Evolutionary conservation across 2,113 vertebrate species (phyloP).

Genomic region (Hippocampus guttulatus): DNA sequence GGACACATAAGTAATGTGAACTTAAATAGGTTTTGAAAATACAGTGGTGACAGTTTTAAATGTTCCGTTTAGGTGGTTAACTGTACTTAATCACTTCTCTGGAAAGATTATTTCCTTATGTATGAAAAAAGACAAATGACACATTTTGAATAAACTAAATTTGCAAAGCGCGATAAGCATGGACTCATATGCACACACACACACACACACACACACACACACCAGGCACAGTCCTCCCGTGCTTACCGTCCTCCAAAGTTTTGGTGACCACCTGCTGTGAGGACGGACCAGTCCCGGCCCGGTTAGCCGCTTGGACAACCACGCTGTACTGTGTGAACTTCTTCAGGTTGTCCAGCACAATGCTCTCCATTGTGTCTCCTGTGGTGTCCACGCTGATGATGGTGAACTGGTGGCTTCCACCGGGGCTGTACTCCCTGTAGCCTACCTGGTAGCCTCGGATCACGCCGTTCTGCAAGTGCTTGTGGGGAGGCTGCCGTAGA

Average conservation of each 20-base stretch:
- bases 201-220: too few species aligned
- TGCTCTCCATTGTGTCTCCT: slow-evolving; percentile 89
- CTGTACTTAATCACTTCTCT: neutral
- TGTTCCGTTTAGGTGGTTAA: neutral
- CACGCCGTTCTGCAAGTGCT: slow-evolving; percentile 92
- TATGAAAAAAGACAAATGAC: neutral
- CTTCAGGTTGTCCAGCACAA: slow-evolving; percentile 90
- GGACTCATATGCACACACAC: too few species aligned
- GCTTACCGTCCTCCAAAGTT: slow-evolving; percentile 91
- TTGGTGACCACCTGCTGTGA: slow-evolving; percentile 97
- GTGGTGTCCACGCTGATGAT: slow-evolving; percentile 96
- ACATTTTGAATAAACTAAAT: neutral
- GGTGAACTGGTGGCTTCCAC: slow-evolving; percentile 94
- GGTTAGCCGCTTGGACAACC: slow-evolving; percentile 96
- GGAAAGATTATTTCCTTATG: neutral
- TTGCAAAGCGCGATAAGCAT: too few species aligned
- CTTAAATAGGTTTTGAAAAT: neutral
- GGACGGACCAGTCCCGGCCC: slow-evolving; percentile 92
- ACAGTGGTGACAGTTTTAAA: neutral
- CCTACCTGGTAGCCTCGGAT: slow-evolving; percentile 98
- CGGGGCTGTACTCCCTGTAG: slow-evolving; percentile 91
- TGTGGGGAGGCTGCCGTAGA: slow-evolving; percentile 82
- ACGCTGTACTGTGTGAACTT: slow-evolving; percentile 99
- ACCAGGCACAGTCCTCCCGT: neutral
- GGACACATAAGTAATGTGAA: neutral